phyloP scores from a whole-genome alignment of 2,113 vertebrate genomes.

The Todiramphus chloris region DNA sequence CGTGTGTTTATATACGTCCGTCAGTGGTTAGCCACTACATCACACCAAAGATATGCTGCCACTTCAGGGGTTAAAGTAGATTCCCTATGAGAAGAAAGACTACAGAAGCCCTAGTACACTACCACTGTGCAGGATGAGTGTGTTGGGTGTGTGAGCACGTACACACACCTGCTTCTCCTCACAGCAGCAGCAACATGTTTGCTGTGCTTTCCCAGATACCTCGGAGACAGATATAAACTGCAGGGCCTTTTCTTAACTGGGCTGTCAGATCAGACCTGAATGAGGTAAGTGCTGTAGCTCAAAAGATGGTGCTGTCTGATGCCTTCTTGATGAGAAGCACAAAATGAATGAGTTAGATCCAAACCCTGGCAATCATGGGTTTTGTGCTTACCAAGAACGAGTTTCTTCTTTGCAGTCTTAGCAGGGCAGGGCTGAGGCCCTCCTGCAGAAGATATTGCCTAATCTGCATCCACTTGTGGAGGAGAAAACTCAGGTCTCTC shows the following conservation, averaged over 20 bases:
- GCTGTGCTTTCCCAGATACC: not conserved
- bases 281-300: not conserved
- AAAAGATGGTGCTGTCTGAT: not conserved
- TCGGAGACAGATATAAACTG: not conserved
- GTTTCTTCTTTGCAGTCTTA: not conserved
- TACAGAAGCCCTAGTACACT: not conserved
- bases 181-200: not conserved
- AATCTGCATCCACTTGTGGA: not conserved
- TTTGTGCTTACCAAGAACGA: not conserved
- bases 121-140: rapidly evolving
- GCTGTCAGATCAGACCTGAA: not conserved
- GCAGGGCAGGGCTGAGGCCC: not conserved
- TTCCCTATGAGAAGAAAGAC: not conserved
- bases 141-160: no score
- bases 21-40: not conserved
- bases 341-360: not conserved
- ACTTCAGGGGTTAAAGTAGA: not conserved
- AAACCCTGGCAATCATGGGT: not conserved
- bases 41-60: not conserved
- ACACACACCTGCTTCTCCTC: not conserved
- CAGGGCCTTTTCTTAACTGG: not conserved
- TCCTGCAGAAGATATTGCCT: not conserved
- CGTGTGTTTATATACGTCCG: not conserved
- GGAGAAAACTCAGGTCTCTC: not conserved
- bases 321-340: not conserved